Evolutionary conservation across 2,888 invertebrate species (phyloP), one percentile per base, ranked within the genome.

Genomic region (Epinotia nisella): DNA sequence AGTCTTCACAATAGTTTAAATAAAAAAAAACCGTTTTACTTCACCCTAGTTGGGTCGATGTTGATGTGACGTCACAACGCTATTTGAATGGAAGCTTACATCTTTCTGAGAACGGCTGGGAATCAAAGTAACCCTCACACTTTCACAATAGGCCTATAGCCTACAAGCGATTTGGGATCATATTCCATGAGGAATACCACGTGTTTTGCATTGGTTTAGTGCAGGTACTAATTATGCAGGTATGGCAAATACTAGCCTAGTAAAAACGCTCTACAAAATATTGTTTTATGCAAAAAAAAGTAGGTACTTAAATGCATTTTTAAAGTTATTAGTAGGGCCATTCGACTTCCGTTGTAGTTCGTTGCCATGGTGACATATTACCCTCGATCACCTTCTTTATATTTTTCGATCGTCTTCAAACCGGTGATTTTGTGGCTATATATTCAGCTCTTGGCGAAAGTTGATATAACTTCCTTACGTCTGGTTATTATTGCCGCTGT

Each of bases 71-170:
- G 72, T 68, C 72, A 72, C 61, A 24, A 15, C 56, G 24, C 56
- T 56, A 62, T 62, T 67, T 72, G 55, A 72, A 72, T 72, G 61
- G 67, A 61, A 64, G 70, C 70, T 55, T 49, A 72, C 56, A 61
- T 62, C 72, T 58, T 72, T 72, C 68, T 72, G 55, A 72, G 68
- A 72, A 72, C 68, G 72, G 72, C 68, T 58, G 68, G 29, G 72
- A 67, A 55, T 60, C 53, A 53, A 55, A 24, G 21, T 24, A 24
- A 24, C 45, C 60, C 66, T 67, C 66, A 29, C 62, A 66, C 53
- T 66, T 55, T 45, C 41, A 71, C 60, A 60, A 61, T 70, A 61
- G 61, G 15, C 9, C 9, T 35, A 39, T 7, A 53, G 29, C 17
- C 39, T 10, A 7, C 61, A 61, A 53, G 39, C 66, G 7, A 55